Evolutionary conservation across 2,888 invertebrate genomes (phyloP).

Genomic region (Stenchaetothrips biformis): DNA sequence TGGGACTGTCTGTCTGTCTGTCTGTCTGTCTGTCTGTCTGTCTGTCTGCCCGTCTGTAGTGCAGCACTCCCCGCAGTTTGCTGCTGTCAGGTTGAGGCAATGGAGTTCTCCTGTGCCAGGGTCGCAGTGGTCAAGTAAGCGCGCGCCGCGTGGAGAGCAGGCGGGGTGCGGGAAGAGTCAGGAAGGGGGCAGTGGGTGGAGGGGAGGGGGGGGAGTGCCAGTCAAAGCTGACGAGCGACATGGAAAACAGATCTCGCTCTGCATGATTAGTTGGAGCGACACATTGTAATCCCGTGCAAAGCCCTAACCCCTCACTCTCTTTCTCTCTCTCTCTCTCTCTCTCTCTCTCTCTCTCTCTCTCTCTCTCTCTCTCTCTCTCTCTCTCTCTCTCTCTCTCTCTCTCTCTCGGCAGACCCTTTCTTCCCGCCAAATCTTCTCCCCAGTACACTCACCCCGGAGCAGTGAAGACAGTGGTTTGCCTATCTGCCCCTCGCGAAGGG

Average conservation of each 20-base stretch:
- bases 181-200: neutral
- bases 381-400: neutral
- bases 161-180: neutral
- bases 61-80: too few species aligned
- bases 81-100: too few species aligned
- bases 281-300: neutral
- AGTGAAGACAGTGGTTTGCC: too few species aligned
- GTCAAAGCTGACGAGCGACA: neutral
- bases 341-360: neutral
- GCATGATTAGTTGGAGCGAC: neutral
- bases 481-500: too few species aligned
- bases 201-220: neutral
- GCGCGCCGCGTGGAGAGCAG: neutral
- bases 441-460: too few species aligned
- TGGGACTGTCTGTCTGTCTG: too few species aligned
- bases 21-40: too few species aligned
- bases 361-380: neutral
- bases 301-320: neutral
- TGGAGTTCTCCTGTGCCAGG: too few species aligned
- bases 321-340: neutral
- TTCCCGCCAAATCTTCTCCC: too few species aligned
- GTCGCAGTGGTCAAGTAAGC: too few species aligned
- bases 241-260: slow-evolving; percentile 10
- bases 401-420: neutral
- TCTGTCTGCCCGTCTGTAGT: too few species aligned